These are phyloP conservation scores for Drosophila dunni DNA, from an alignment of 1,140 invertebrate species.

Conservation along the genomic window DNA sequence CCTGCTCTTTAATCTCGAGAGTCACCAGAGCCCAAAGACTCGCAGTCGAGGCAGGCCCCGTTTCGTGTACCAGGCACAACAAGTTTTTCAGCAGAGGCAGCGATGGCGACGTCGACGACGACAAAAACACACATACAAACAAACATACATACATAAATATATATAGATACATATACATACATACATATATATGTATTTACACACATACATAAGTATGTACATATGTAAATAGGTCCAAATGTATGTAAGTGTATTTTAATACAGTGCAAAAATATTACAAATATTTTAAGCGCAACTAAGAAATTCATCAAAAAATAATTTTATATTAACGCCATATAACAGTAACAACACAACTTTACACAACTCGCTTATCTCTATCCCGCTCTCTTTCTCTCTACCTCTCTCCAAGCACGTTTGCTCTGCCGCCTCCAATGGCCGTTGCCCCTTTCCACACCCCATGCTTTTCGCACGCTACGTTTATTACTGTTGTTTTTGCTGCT, in stretches of 20 bases:
- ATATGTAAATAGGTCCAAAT: constrained; percentile 1
- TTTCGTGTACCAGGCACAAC: constrained; percentile 70
- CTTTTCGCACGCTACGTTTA: constrained; percentile 70
- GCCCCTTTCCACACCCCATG: constrained; percentile 26
- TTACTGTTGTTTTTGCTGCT: constrained; percentile 46
- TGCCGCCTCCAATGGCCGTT: constrained; percentile 3
- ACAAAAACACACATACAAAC: constrained; percentile 32
- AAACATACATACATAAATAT: constrained; percentile 5
- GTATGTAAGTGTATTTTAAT: no score
- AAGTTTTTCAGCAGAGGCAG: constrained; percentile 69
- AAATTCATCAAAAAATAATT: constrained; percentile 36
- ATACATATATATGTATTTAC: constrained; percentile 4
- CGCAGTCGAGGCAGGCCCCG: constrained; percentile 71
- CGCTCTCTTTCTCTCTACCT: constrained; percentile 9
- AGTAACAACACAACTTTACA: constrained; percentile 63
- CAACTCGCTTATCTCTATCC: constrained; percentile 58
- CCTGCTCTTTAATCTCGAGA: constrained; percentile 71
- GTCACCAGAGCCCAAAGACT: constrained; percentile 60
- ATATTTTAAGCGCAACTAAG: constrained; percentile 16
- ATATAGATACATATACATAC: constrained; percentile 10
- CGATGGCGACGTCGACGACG: constrained; percentile 27
- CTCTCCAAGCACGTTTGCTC: constrained; percentile 20
- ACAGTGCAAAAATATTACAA: background rate
- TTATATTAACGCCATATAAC: constrained; percentile 25
- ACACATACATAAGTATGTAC: constrained; percentile 13